Percentiles rank a stretch among this genome's conserved stretches.
Conservation (phyloP, 2,113 vertebrate genomes). For the Oryzias curvinotus region DNA sequence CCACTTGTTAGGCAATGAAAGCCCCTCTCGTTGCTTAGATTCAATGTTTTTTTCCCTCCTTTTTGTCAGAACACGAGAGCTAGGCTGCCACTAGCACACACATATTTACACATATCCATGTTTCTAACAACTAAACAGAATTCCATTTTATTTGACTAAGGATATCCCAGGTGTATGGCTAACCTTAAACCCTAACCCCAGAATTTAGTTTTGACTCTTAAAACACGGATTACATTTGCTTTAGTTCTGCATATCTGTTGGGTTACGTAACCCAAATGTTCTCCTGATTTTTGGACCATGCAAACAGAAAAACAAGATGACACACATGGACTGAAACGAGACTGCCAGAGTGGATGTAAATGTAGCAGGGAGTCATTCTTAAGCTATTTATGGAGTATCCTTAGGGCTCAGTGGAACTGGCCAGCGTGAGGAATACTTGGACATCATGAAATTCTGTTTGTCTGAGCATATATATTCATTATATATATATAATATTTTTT, state of each 20-base stretch:
- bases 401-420: constrained; percentile 57
- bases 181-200: too few relatives aligned
- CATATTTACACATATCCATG: neutral
- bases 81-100: constrained; percentile 61
- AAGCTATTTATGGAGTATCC: constrained; percentile 72
- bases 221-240: neutral
- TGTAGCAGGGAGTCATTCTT: constrained; percentile 63
- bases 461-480: constrained; percentile 2
- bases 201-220: neutral
- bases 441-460: constrained; percentile 38
- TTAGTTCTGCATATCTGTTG: neutral
- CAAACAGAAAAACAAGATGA: neutral
- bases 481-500: neutral
- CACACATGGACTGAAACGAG: constrained; percentile 18
- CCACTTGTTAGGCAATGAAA: constrained; percentile 55
- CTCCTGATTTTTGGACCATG: neutral
- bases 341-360: constrained; percentile 55
- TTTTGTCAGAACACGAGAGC: constrained; percentile 47
- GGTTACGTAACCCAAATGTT: neutral
- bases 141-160: too few relatives aligned
- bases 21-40: constrained; percentile 33
- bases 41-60: constrained; percentile 18
- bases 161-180: neutral
- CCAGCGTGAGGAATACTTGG: constrained; percentile 64
- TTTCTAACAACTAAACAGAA: neutral